A percentile compares a stretch with the other conserved stretches of the same genome.
Conservation (phyloP, 2,888 invertebrate species). For the Drosophila antonietae region DNA sequence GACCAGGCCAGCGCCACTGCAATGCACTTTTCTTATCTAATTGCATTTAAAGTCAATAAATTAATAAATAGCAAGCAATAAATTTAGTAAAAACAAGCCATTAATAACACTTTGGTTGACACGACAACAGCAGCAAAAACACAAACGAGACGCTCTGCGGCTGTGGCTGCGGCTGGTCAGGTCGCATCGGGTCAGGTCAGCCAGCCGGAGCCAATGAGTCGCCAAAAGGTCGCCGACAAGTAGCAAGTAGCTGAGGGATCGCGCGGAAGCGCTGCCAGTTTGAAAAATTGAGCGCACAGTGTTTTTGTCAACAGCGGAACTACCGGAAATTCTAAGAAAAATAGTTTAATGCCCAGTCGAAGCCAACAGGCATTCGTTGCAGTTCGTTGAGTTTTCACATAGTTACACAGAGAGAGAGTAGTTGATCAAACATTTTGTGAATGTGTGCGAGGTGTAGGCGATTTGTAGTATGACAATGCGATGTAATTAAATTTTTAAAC, state of each 20-base stretch:
- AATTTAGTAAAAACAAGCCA: slow-evolving; percentile 83
- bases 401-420: slow-evolving; percentile 1
- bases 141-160: slow-evolving; percentile 36
- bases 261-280: slow-evolving; percentile 37
- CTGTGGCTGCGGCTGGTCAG: slow-evolving; percentile 14
- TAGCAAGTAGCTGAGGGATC: not conserved
- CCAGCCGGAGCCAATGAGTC: slow-evolving; percentile 62
- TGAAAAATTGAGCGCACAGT: slow-evolving; percentile 78
- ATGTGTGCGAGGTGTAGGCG: slow-evolving; percentile 61
- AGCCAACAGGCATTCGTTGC: slow-evolving; percentile 65
- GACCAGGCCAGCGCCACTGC: slow-evolving; percentile 40
- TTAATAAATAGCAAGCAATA: slow-evolving; percentile 83
- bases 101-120: slow-evolving; percentile 83
- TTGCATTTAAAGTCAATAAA: slow-evolving; percentile 79
- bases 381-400: slow-evolving; percentile 68
- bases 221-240: slow-evolving; percentile 56
- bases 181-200: slow-evolving; percentile 63
- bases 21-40: slow-evolving; percentile 80
- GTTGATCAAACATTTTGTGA: not conserved
- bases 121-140: slow-evolving; percentile 44
- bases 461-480: slow-evolving; percentile 56
- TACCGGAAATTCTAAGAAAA: slow-evolving; percentile 70
- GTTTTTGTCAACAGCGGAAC: slow-evolving; percentile 72
- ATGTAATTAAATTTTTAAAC: slow-evolving; percentile 65
- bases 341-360: slow-evolving; percentile 42